Conservation (phyloP, 2,113 vertebrate genomes). For the Telmatochromis sp. region DNA sequence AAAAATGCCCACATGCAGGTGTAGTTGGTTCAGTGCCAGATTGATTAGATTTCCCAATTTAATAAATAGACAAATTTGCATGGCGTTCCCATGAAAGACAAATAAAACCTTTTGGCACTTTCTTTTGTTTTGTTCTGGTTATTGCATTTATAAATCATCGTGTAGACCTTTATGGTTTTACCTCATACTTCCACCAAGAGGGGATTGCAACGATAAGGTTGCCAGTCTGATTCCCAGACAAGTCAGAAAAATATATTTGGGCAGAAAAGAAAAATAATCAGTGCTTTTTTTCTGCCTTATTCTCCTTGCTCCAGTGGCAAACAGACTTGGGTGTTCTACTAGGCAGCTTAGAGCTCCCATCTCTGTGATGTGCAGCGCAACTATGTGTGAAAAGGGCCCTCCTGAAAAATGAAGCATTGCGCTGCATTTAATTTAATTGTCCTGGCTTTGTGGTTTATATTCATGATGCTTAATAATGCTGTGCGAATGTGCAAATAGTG, state of each 20-base stretch:
- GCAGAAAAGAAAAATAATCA: neutral
- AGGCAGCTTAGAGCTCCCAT: neutral
- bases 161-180: neutral
- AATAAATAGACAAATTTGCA: neutral
- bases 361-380: neutral
- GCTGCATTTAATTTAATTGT: neutral
- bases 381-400: neutral
- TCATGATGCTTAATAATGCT: neutral
- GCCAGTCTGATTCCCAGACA: neutral
- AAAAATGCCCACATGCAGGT: neutral
- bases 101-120: neutral
- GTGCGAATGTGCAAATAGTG: constrained; percentile 13
- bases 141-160: neutral
- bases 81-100: neutral
- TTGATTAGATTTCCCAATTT: neutral
- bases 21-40: neutral
- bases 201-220: neutral
- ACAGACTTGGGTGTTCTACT: neutral
- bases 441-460: neutral
- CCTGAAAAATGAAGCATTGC: neutral
- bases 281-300: neutral
- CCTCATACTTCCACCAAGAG: neutral
- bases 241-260: neutral
- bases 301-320: neutral
- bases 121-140: neutral